Conservation (phyloP, 2,113 vertebrate genomes). For the Embiotoca jacksoni region DNA sequence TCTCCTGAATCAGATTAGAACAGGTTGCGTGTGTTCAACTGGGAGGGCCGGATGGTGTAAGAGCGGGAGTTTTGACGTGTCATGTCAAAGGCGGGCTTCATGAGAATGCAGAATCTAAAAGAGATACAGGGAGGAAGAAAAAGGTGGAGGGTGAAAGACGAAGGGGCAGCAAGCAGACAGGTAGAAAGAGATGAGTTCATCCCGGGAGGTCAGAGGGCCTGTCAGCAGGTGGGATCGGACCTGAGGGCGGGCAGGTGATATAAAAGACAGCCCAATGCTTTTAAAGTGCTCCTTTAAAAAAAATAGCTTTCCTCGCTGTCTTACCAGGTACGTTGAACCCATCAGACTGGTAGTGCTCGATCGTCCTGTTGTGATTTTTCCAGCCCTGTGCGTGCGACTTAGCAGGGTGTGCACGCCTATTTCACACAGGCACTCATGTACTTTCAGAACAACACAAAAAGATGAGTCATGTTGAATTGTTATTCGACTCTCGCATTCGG, state of each 20-base stretch:
- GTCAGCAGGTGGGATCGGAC: constrained; percentile 16
- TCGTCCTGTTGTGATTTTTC: constrained; percentile 2
- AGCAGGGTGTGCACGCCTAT: neutral
- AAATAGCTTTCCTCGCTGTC: neutral
- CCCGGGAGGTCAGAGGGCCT: neutral
- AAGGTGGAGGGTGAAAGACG: neutral
- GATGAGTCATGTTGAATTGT: neutral
- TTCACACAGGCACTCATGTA: neutral
- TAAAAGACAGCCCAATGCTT: neutral
- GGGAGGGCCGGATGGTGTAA: neutral
- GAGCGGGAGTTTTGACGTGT: neutral
- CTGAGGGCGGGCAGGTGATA: neutral
- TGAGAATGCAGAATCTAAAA: neutral
- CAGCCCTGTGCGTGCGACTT: neutral
- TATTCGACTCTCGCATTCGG: neutral
- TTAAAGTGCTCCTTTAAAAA: neutral
- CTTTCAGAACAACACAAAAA: neutral
- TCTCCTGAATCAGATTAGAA: neutral
- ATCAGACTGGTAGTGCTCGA: constrained; percentile 52
- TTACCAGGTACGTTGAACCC: constrained; percentile 17
- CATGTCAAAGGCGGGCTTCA: neutral
- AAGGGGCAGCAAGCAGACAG: neutral
- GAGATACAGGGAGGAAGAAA: neutral
- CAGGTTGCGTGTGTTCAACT: constrained; percentile 5
- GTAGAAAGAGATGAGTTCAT: neutral